Evolutionary conservation across 2,888 invertebrate species (phyloP), one percentile per base, ranked within the genome.

Genomic region (Sinodicranocentrus sp.): DNA sequence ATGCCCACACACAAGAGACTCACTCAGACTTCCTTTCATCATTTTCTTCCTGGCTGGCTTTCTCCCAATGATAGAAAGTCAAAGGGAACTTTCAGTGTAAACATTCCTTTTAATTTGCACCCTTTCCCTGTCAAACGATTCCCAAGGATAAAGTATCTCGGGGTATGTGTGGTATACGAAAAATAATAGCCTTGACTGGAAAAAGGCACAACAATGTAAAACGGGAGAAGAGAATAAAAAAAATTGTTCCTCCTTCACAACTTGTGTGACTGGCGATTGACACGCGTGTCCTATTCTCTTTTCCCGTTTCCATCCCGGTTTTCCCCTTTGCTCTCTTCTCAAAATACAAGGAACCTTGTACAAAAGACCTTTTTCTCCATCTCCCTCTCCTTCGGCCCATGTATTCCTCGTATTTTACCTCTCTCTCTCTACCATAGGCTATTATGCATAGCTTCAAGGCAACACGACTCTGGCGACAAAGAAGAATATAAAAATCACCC

Each of bases 391-490:
- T 13, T 52, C 21, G 52, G 19, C 8, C 52, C 52, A 52, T 19
- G n/a, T 44, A 44, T 1, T 3, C 15, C 2, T 44, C 44, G 44
- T 44, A 44, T 44, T 44, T 44, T n/a, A 44, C 15, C 44, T 44
- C 44, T 44, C 44, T n/a, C 13, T 44, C 44, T 44, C 2, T n/a
- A 1, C 44, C 8, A 44, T 44, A 39, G 39, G 52, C 52, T 52
- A 52, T 52, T 52, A 52, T 52, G 33, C 61, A 61, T 61, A n/a
- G 26, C 61, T 61, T 61, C 17, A 26, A 61, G 61, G 26, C 33
- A 25, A 13, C n/a, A n/a, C n/a, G n/a, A n/a, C n/a, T n/a, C n/a
- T n/a, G n/a, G n/a, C n/a, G n/a, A n/a, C n/a, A 39, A 39, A 39
- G 39, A 13, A 39, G 39, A 39, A 5, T 39, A 39, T 8, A 39